Percentiles rank a stretch among this genome's conserved stretches.
phyloP scores from a whole-genome alignment of 1,140 invertebrate species.

The Drosophila micromelanica region DNA sequence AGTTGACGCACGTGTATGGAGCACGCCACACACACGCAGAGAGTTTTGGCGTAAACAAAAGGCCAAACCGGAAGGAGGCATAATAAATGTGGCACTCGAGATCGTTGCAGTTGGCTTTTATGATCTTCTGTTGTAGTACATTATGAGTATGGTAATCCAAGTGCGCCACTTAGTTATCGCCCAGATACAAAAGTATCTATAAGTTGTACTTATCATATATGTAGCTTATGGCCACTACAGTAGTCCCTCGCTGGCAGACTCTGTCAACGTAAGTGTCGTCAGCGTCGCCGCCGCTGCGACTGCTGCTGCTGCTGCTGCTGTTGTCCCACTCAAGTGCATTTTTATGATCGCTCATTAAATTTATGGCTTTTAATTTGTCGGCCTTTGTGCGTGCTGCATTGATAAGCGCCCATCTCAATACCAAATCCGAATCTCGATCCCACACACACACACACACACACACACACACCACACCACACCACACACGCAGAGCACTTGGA shows the following conservation, averaged over 20 bases:
- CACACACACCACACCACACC: constrained; percentile 10
- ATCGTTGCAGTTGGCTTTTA: constrained; percentile 26
- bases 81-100: constrained; percentile 35
- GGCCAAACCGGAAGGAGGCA: constrained; percentile 19
- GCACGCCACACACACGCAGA: constrained; percentile 1
- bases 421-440: constrained; percentile 26
- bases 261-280: constrained; percentile 23
- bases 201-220: constrained; percentile 20
- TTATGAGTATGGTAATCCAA: constrained; percentile 50
- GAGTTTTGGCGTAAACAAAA: constrained; percentile 44
- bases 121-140: constrained; percentile 22
- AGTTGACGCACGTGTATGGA: constrained; percentile 2
- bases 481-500: not conserved
- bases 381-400: constrained; percentile 46
- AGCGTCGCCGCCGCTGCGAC: not conserved
- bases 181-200: constrained; percentile 50
- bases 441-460: constrained; percentile 36
- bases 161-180: constrained; percentile 57
- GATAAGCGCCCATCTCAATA: constrained; percentile 40
- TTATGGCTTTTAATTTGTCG: constrained; percentile 79
- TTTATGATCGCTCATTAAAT: constrained; percentile 79
- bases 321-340: constrained; percentile 70
- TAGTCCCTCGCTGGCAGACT: constrained; percentile 11
- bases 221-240: constrained; percentile 34
- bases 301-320: not conserved